phyloP scores from a whole-genome alignment of 2,113 vertebrate genomes.

The Thalassoma bifasciatum region DNA sequence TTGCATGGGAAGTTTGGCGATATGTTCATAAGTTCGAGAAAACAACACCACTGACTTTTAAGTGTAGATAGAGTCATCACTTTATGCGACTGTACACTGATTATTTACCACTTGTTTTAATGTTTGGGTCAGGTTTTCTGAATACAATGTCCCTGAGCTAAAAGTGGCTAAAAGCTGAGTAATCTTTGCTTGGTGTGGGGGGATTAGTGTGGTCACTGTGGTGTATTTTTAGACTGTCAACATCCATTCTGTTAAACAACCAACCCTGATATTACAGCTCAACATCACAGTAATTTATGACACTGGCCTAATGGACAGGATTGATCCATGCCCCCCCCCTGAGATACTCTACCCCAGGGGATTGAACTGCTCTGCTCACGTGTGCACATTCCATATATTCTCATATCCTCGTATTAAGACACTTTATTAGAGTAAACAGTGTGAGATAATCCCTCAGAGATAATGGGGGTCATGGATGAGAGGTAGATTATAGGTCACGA shows the following conservation, averaged over 20 bases:
- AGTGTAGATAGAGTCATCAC: too few species aligned
- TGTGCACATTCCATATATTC: not conserved
- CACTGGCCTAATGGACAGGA: not conserved
- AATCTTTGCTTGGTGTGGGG: slow-evolving; percentile 55
- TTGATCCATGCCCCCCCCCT: not conserved
- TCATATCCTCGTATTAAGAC: not conserved
- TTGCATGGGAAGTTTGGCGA: too few species aligned
- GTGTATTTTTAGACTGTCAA: slow-evolving; percentile 52
- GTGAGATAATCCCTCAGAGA: slow-evolving; percentile 15
- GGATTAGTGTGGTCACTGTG: slow-evolving; percentile 45
- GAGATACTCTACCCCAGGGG: not conserved
- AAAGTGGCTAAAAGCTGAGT: slow-evolving; percentile 57
- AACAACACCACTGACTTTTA: too few species aligned
- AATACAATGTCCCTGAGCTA: slow-evolving; percentile 16
- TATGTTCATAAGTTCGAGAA: too few species aligned
- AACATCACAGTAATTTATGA: not conserved
- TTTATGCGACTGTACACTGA: too few species aligned
- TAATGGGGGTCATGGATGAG: slow-evolving; percentile 22
- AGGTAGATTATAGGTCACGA: not conserved
- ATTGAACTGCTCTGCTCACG: not conserved
- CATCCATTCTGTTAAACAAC: slow-evolving; percentile 7
- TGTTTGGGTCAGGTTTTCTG: not conserved
- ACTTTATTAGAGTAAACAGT: not conserved
- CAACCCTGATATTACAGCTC: slow-evolving; percentile 8
- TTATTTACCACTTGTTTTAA: too few species aligned